Percentiles rank a stretch among this genome's conserved stretches.
Conservation (phyloP, 2,888 invertebrate species). For the Metacarcinus magister region DNA sequence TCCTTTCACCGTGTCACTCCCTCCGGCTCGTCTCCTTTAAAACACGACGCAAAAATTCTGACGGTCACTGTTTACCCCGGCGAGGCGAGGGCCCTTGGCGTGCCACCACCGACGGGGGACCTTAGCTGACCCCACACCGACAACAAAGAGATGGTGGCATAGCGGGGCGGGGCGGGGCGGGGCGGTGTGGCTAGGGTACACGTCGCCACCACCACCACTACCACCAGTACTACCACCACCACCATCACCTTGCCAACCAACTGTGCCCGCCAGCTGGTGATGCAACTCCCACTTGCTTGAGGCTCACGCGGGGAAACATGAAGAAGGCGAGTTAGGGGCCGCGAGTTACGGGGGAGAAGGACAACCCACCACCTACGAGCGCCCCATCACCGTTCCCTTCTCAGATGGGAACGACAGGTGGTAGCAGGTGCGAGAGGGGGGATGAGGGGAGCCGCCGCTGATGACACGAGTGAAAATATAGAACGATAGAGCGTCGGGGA, state of each 20-base stretch:
- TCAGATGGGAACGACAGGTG: neutral
- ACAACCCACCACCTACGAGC: neutral
- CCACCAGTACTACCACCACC: neutral
- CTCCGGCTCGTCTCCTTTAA: slow-evolving; percentile 45
- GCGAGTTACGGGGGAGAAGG: neutral
- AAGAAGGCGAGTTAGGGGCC: neutral
- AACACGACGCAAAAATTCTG: neutral
- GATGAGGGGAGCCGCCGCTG: slow-evolving; percentile 36
- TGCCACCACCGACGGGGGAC: slow-evolving; percentile 32
- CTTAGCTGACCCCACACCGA: slow-evolving; percentile 30
- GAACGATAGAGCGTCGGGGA: slow-evolving; percentile 20
- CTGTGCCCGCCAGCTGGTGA: slow-evolving; percentile 44
- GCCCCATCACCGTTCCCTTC: neutral
- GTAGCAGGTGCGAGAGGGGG: neutral
- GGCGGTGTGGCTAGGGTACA: slow-evolving; percentile 23
- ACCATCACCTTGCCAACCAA: neutral
- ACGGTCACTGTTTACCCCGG: slow-evolving; percentile 35
- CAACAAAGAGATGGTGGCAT: slow-evolving; percentile 30
- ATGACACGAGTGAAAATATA: slow-evolving; percentile 48
- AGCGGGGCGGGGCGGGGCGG: slow-evolving; percentile 4
- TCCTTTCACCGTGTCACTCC: neutral
- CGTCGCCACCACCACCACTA: neutral
- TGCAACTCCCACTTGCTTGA: neutral
- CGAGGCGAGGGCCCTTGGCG: slow-evolving; percentile 30
- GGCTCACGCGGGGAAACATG: neutral